Evolutionary conservation across 1,140 invertebrate species (phyloP).

Genomic region (Ephestia elutella): DNA sequence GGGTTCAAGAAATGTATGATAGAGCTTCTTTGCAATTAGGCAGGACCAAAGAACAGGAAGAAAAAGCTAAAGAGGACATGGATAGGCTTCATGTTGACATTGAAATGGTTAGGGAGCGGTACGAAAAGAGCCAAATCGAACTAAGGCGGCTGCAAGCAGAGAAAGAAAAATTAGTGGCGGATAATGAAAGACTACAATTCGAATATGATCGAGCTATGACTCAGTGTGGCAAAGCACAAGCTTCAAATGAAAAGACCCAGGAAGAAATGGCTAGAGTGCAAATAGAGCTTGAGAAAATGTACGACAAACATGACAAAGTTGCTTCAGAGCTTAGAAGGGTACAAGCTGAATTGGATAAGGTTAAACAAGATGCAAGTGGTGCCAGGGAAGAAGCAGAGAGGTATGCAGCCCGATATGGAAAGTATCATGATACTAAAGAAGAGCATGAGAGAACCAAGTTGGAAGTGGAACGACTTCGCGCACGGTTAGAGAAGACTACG

Average conservation of each 20-base stretch:
- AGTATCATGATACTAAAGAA: constrained; percentile 87
- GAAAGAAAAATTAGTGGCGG: constrained; percentile 88
- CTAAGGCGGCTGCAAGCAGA: constrained; percentile 86
- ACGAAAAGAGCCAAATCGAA: constrained; percentile 91
- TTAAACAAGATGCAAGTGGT: constrained; percentile 81
- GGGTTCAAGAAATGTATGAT: constrained; percentile 91
- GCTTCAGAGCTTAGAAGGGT: constrained; percentile 87
- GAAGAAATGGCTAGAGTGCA: constrained; percentile 90
- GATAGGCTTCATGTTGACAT: constrained; percentile 85
- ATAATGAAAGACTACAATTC: constrained; percentile 88
- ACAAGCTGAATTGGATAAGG: constrained; percentile 83
- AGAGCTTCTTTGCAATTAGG: constrained; percentile 87
- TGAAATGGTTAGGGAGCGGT: constrained; percentile 90
- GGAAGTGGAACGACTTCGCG: constrained; percentile 88
- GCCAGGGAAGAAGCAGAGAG: constrained; percentile 82
- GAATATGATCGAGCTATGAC: constrained; percentile 89
- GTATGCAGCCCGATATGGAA: constrained; percentile 83
- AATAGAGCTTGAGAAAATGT: constrained; percentile 91
- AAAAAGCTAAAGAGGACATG: constrained; percentile 91
- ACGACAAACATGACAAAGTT: constrained; percentile 90
- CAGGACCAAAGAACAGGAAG: constrained; percentile 91
- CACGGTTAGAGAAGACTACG: constrained; percentile 86
- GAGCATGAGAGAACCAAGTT: constrained; percentile 87
- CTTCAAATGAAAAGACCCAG: constrained; percentile 89
- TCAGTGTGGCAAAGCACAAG: constrained; percentile 87